phyloP scores from a whole-genome alignment of 2,888 invertebrate species.

The Acronicta psi region DNA sequence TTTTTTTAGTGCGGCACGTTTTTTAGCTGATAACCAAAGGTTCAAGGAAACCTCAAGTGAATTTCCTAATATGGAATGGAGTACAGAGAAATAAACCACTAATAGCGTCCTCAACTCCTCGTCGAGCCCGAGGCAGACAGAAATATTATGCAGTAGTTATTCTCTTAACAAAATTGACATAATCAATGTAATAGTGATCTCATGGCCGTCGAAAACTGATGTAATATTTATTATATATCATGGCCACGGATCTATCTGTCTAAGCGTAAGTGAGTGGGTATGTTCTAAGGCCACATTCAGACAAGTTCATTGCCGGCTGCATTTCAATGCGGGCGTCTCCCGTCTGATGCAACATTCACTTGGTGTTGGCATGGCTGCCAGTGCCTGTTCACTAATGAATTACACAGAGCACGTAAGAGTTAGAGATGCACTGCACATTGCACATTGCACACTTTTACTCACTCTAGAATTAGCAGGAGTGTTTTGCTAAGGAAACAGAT shows the following conservation, averaged over 20 bases:
- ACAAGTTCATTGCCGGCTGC: conserved; percentile 44
- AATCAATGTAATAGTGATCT: neutral
- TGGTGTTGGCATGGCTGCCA: conserved; percentile 21
- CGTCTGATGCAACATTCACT: conserved; percentile 49
- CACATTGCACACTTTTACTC: conserved; percentile 32
- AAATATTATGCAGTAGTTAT: too few species aligned
- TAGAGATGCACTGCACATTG: conserved; percentile 25
- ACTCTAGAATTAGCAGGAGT: conserved; percentile 6
- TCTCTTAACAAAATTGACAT: neutral
- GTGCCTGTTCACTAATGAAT: conserved; percentile 13
- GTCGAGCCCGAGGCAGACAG: too few species aligned
- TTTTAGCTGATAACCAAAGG: too few species aligned
- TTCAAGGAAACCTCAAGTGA: too few species aligned
- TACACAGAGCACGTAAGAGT: conserved; percentile 32
- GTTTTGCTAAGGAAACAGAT: neutral
- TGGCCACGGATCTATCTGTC: neutral
- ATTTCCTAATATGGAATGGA: too few species aligned
- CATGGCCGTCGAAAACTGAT: conserved; percentile 5
- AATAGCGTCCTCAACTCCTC: too few species aligned
- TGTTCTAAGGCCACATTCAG: conserved; percentile 14
- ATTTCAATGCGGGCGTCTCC: conserved; percentile 11
- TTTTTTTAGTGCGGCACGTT: too few species aligned
- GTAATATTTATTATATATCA: conserved; percentile 7
- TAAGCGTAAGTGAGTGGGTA: conserved; percentile 13
- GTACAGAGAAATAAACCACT: too few species aligned